Conservation (phyloP, 2,797 vertebrate genomes). For the Acropternis orthonyx region DNA sequence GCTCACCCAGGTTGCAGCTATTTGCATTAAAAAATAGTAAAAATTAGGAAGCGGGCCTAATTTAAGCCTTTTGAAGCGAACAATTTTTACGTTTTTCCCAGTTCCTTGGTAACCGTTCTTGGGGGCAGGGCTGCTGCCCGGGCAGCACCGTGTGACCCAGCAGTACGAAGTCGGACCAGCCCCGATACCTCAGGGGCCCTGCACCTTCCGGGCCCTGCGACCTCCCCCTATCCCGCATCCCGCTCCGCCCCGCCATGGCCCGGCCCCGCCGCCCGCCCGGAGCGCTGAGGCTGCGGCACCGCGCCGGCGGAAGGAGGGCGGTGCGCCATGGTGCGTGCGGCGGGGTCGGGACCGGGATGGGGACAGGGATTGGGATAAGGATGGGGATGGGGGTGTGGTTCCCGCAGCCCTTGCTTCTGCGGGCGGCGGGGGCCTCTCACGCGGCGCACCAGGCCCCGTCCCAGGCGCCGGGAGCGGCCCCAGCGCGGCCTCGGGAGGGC, state of each 20-base stretch:
- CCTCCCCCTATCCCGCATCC: no score
- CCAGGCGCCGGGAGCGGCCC: neutral
- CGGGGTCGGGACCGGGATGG: fast-evolving
- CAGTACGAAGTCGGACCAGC: no score
- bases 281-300: neutral
- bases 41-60: no score
- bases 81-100: neutral
- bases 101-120: neutral
- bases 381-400: neutral
- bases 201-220: no score
- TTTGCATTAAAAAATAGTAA: neutral
- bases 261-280: neutral
- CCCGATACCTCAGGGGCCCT: no score
- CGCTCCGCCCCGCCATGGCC: no score
- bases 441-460: no score
- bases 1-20: neutral
- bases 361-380: neutral
- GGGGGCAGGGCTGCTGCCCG: no score
- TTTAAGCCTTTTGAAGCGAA: neutral
- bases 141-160: no score
- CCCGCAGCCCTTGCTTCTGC: no score
- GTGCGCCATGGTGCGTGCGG: neutral
- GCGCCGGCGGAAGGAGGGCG: neutral
- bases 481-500: neutral
- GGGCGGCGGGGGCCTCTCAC: neutral